Percentiles rank a stretch among this genome's conserved stretches.
phyloP scores from a whole-genome alignment of 1,140 invertebrate genomes.

The Drosophila cardini region DNA sequence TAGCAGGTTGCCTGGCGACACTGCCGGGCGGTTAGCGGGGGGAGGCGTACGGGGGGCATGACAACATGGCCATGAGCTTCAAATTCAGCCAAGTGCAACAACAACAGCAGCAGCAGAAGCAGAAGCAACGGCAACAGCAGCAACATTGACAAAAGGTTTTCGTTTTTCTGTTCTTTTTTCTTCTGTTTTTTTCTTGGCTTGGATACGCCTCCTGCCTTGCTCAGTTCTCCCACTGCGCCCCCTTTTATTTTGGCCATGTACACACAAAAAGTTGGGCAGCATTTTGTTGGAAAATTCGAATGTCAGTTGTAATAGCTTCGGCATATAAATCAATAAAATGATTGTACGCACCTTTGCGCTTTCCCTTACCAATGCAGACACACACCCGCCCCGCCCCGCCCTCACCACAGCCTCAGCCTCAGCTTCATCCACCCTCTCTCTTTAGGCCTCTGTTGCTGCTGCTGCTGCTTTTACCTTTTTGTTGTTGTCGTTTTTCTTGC shows the following conservation, averaged over 20 bases:
- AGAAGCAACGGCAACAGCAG: constrained; percentile 8
- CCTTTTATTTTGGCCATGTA: constrained; percentile 24
- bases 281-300: constrained; percentile 79
- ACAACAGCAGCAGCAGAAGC: constrained; percentile 37
- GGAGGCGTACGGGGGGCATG: neutral
- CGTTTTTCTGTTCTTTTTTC: constrained; percentile 4
- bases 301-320: constrained; percentile 84
- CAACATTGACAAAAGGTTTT: constrained; percentile 57
- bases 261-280: constrained; percentile 44
- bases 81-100: constrained; percentile 50
- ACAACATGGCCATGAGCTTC: constrained; percentile 43
- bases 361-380: constrained; percentile 5
- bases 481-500: constrained; percentile 14
- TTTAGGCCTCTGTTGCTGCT: constrained; percentile 10
- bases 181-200: constrained; percentile 15
- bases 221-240: neutral
- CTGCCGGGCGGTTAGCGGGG: constrained; percentile 14
- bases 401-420: constrained; percentile 8
- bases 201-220: constrained; percentile 27
- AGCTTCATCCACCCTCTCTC: neutral
- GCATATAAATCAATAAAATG: constrained; percentile 84
- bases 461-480: constrained; percentile 7
- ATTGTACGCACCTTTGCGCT: constrained; percentile 81
- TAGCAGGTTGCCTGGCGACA: constrained; percentile 70
- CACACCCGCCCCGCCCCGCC: neutral